phyloP scores from a whole-genome alignment of 2,797 vertebrate genomes.

The Rhinogobio ventralis region DNA sequence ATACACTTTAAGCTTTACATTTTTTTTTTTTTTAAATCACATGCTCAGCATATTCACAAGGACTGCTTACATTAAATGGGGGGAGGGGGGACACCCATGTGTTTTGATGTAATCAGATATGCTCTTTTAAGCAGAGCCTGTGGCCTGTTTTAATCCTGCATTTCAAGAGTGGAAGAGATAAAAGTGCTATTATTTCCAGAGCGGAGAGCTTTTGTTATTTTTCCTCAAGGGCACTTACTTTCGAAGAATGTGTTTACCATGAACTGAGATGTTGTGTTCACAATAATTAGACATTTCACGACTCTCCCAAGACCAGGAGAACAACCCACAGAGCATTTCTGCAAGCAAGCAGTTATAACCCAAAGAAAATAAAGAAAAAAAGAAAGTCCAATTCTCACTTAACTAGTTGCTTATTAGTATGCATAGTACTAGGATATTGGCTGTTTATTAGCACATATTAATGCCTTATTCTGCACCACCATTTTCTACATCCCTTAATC shows the following conservation, averaged over 20 bases:
- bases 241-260: conserved; percentile 49
- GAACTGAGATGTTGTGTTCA: conserved; percentile 36
- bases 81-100: neutral
- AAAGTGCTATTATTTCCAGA: conserved; percentile 51
- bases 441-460: too few relatives aligned
- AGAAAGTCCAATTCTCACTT: neutral
- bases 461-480: too few relatives aligned
- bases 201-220: conserved; percentile 45
- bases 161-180: conserved; percentile 46
- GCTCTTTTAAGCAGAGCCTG: conserved; percentile 46
- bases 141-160: conserved; percentile 42
- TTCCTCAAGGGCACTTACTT: conserved; percentile 54
- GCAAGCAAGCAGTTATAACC: neutral
- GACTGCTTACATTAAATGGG: conserved; percentile 4
- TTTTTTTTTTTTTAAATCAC: too few relatives aligned
- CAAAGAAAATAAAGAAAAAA: neutral
- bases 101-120: conserved; percentile 34
- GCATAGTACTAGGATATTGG: too few relatives aligned
- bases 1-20: conserved; percentile 38
- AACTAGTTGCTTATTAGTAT: too few relatives aligned
- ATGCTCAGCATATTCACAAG: conserved; percentile 44
- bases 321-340: neutral
- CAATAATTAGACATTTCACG: conserved; percentile 37
- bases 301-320: neutral
- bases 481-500: too few relatives aligned